Percentiles rank a stretch among this genome's conserved stretches.
Evolutionary conservation across 2,888 invertebrate species (phyloP).

Genomic region (Drosophila peninsularis): DNA sequence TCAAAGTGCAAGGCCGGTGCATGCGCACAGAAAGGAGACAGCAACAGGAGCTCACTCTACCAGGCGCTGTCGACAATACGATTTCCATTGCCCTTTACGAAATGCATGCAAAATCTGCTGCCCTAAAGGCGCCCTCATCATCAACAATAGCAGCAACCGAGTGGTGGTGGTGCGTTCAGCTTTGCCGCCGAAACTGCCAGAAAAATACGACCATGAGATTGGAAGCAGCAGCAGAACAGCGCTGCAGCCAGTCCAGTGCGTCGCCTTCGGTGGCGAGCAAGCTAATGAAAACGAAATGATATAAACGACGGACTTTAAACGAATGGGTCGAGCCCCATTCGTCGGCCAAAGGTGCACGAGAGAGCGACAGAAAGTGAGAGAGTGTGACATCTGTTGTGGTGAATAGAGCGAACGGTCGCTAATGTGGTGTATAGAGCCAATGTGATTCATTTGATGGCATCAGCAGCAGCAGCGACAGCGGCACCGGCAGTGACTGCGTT

Average conservation of each 20-base stretch:
- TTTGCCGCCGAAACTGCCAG: conserved; percentile 63
- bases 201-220: conserved; percentile 61
- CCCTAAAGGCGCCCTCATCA: conserved; percentile 35
- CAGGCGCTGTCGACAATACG: conserved; percentile 51
- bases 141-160: conserved; percentile 17
- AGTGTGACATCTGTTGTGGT: conserved; percentile 25
- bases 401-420: conserved; percentile 16
- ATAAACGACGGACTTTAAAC: conserved; percentile 46
- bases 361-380: neutral
- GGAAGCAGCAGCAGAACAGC: conserved; percentile 5
- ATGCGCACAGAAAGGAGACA: conserved; percentile 74
- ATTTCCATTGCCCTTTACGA: conserved; percentile 69
- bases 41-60: conserved; percentile 58
- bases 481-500: neutral
- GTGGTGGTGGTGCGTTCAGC: conserved; percentile 29
- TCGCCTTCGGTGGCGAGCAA: conserved; percentile 32
- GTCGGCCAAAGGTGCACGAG: conserved; percentile 14
- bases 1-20: conserved; percentile 69
- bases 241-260: conserved; percentile 2
- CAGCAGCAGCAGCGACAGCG: conserved; percentile 27
- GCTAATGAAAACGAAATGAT: conserved; percentile 71
- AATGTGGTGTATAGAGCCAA: conserved; percentile 47
- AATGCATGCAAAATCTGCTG: conserved; percentile 53
- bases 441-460: conserved; percentile 58
- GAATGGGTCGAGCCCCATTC: conserved; percentile 29